Conservation (phyloP, 2,113 vertebrate species). For the Archilochus colubris region DNA sequence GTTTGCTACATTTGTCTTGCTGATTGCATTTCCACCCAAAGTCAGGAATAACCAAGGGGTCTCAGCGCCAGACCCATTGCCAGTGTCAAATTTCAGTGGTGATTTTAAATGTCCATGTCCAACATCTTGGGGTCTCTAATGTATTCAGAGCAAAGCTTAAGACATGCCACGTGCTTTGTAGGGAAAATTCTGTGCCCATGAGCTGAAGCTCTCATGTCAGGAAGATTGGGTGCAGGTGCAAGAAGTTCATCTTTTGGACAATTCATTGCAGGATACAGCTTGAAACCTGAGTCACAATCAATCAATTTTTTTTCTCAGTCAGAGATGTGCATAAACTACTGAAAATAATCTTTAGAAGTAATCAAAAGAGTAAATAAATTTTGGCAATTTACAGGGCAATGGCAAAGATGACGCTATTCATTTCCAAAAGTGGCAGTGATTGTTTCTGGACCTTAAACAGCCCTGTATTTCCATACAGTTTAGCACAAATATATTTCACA, state of each 20-base stretch:
- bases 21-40: not conserved
- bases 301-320: not conserved
- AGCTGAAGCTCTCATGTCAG: not conserved
- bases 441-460: not conserved
- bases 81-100: not conserved
- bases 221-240: not conserved
- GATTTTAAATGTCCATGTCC: not conserved
- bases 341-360: not conserved
- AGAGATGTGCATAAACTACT: not conserved
- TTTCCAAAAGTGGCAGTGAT: not conserved
- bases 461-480: not conserved
- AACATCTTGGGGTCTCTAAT: not conserved
- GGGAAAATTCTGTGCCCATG: not conserved
- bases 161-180: not conserved
- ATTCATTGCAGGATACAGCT: not conserved
- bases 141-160: not conserved
- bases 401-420: not conserved
- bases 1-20: not conserved
- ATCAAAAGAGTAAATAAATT: not conserved
- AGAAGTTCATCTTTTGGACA: not conserved
- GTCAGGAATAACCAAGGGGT: not conserved
- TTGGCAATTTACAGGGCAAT: not conserved
- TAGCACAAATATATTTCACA: not conserved
- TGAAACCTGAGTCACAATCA: not conserved
- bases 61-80: not conserved